These are phyloP conservation scores for Drosophila demipolita DNA, from an alignment of 2,888 invertebrate species.

Conservation along the genomic window DNA sequence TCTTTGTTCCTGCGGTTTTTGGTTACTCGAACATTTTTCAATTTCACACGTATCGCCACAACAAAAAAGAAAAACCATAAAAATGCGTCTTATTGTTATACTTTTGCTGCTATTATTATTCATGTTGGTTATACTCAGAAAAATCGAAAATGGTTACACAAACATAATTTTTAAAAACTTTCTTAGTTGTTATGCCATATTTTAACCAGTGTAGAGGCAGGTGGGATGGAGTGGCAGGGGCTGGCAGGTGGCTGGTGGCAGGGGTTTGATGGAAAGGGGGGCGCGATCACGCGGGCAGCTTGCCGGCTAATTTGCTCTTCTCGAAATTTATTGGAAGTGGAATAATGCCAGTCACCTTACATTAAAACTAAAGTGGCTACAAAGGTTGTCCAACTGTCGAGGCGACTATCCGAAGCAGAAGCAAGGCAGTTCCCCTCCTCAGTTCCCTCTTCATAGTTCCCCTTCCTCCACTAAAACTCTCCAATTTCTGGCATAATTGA, in stretches of 20 bases:
- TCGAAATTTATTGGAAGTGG: conserved; percentile 80
- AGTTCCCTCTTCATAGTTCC: neutral
- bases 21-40: conserved; percentile 75
- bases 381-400: conserved; percentile 65
- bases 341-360: conserved; percentile 83
- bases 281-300: conserved; percentile 48
- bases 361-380: conserved; percentile 81
- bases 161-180: too few relatives aligned
- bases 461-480: neutral
- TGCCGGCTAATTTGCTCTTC: conserved; percentile 53
- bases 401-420: neutral
- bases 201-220: neutral
- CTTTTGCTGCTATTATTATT: conserved; percentile 26
- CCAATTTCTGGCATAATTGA: conserved; percentile 53
- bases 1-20: conserved; percentile 60
- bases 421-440: neutral
- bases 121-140: conserved; percentile 1
- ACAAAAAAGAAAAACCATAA: conserved; percentile 41
- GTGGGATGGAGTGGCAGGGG: neutral
- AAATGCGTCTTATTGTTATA: conserved; percentile 65
- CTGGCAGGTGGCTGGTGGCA: neutral
- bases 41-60: conserved; percentile 74
- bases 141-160: neutral
- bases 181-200: too few relatives aligned
- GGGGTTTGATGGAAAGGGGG: neutral